Evolutionary conservation across 2,797 vertebrate genomes (phyloP).

Genomic region (Carcharodon carcharias): DNA sequence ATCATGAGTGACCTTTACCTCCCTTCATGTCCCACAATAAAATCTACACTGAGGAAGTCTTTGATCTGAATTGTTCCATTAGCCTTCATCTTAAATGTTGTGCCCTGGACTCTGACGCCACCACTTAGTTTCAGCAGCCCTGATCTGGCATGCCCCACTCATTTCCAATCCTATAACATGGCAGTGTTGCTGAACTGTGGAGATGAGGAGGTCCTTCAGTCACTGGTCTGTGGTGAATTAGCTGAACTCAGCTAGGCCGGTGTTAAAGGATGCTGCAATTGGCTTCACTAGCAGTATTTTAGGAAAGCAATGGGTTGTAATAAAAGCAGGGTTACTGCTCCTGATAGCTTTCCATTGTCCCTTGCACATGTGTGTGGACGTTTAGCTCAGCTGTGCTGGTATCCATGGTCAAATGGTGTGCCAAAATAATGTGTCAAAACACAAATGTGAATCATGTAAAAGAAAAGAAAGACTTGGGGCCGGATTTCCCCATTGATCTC

Average conservation of each 20-base stretch:
- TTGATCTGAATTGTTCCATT: background rate
- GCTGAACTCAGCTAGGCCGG: background rate
- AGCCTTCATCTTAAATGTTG: background rate
- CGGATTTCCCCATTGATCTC: background rate
- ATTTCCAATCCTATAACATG: background rate
- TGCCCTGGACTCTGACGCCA: background rate
- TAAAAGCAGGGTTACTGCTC: background rate
- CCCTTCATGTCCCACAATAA: background rate
- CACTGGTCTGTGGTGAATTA: background rate
- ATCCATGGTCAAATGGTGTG: background rate
- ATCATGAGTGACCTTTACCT: background rate
- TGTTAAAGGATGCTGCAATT: background rate
- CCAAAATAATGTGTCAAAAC: background rate
- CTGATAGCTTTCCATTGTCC: background rate
- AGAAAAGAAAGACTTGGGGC: background rate
- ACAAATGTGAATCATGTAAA: background rate
- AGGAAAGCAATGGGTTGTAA: background rate
- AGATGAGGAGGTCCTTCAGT: background rate
- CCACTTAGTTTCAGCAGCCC: background rate
- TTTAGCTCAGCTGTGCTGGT: background rate
- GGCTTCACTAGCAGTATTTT: background rate
- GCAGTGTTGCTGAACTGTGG: background rate
- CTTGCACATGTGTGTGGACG: background rate
- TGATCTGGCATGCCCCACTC: background rate
- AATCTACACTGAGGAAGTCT: background rate